phyloP scores from a whole-genome alignment of 2,797 vertebrate species.

The Chrysocyon brachyurus region DNA sequence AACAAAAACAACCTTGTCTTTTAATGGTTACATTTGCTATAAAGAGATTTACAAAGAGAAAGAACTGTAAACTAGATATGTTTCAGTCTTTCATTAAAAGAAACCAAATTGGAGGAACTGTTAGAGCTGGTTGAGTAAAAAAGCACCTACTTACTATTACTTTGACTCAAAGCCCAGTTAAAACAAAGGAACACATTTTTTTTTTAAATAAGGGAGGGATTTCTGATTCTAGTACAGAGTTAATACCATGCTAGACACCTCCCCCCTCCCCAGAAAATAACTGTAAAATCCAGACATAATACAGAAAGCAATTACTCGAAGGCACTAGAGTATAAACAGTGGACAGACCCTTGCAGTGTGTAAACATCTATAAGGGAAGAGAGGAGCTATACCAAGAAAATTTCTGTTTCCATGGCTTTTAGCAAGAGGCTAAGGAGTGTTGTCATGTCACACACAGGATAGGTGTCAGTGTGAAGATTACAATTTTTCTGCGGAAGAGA shows the following conservation, averaged over 20 bases:
- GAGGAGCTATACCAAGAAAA: not conserved
- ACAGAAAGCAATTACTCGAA: not conserved
- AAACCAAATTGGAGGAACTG: not conserved
- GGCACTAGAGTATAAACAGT: not conserved
- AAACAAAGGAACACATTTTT: not conserved
- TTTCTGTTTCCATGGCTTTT: not conserved
- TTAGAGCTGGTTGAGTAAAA: not conserved
- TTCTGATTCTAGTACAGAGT: not conserved
- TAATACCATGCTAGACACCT: not conserved
- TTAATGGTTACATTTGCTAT: not conserved
- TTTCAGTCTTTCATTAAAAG: not conserved
- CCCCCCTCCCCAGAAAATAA: not conserved
- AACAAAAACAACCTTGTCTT: not conserved
- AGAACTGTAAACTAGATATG: not conserved
- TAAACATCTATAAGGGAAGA: not conserved
- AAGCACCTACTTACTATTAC: not conserved
- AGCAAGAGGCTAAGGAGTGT: not conserved
- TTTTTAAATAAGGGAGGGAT: not conserved
- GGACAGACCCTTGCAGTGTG: not conserved
- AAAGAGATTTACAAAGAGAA: not conserved
- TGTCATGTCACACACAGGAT: not conserved
- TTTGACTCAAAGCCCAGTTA: not conserved
- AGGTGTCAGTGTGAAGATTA: not conserved
- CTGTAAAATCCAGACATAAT: not conserved
- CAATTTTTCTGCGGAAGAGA: not conserved